Evolutionary conservation across 2,888 invertebrate genomes (phyloP).

Genomic region (Merodon equestris): DNA sequence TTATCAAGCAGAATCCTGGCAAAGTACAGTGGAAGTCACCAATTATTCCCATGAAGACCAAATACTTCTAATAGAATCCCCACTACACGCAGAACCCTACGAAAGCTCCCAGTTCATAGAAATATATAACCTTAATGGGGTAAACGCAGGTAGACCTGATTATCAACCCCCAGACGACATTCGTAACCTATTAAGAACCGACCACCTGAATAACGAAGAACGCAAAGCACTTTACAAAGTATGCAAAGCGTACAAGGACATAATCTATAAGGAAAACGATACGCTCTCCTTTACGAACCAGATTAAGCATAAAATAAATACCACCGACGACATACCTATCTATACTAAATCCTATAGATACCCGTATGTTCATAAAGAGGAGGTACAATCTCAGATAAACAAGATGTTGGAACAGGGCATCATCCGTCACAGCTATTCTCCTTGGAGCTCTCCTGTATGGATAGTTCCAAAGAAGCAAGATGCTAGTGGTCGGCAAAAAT

Average conservation of each 20-base stretch:
- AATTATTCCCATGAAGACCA: conserved; percentile 11
- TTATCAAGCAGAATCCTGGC: conserved; percentile 12
- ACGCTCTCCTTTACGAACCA: too few species aligned
- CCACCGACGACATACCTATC: too few species aligned
- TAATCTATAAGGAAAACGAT: conserved; percentile 24
- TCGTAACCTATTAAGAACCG: background rate
- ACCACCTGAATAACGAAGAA: background rate
- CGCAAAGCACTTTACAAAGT: background rate
- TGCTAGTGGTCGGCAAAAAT: conserved; percentile 15
- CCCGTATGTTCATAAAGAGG: too few species aligned
- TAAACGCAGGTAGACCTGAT: background rate
- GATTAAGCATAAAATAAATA: too few species aligned
- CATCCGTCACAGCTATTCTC: conserved; percentile 12
- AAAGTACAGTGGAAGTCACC: conserved; percentile 13
- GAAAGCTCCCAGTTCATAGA: conserved; percentile 8
- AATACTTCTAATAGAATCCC: conserved; percentile 2
- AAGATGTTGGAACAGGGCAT: conserved; percentile 22
- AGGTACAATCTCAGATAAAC: conserved; percentile 2
- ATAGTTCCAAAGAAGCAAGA: conserved; percentile 37
- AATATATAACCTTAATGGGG: conserved; percentile 11
- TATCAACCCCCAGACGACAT: background rate
- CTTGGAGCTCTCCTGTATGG: conserved; percentile 35
- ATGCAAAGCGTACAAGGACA: conserved; percentile 15
- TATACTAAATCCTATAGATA: too few species aligned
- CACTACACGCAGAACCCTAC: conserved; percentile 6